Conservation (phyloP, 2,888 invertebrate genomes). For the Diachrysia chrysitis region DNA sequence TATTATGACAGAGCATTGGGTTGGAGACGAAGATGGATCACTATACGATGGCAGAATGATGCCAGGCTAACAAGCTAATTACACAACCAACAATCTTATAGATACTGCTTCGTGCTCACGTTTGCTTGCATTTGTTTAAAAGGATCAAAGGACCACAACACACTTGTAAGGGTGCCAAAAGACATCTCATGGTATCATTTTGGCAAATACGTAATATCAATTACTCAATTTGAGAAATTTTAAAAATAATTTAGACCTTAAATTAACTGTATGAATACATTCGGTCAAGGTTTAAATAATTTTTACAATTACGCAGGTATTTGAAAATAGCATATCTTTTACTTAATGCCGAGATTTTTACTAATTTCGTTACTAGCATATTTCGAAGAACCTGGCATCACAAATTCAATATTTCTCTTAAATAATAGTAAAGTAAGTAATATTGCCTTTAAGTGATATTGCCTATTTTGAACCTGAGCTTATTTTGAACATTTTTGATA, state of each 20-base stretch:
- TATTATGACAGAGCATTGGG: conserved; percentile 52
- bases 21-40: conserved; percentile 22
- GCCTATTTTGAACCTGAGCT: conserved; percentile 42
- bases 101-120: conserved; percentile 2
- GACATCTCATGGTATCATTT: too few species aligned
- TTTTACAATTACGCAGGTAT: not conserved
- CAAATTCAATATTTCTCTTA: conserved; percentile 22
- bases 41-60: conserved; percentile 22
- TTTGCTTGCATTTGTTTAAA: not conserved
- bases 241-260: conserved; percentile 8
- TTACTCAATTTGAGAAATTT: not conserved
- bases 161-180: too few species aligned
- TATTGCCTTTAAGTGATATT: conserved; percentile 60
- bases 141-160: not conserved
- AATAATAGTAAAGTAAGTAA: conserved; percentile 52
- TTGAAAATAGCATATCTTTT: not conserved
- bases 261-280: not conserved
- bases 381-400: conserved; percentile 42
- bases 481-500: conserved; percentile 39
- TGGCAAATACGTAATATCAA: not conserved
- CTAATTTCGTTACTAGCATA: not conserved
- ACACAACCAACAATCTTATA: conserved; percentile 4
- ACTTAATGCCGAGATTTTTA: not conserved
- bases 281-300: conserved; percentile 8
- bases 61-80: conserved; percentile 26